Percentiles rank a stretch among this genome's conserved stretches.
Conservation (phyloP, 2,113 vertebrate species). For the Equus przewalskii region DNA sequence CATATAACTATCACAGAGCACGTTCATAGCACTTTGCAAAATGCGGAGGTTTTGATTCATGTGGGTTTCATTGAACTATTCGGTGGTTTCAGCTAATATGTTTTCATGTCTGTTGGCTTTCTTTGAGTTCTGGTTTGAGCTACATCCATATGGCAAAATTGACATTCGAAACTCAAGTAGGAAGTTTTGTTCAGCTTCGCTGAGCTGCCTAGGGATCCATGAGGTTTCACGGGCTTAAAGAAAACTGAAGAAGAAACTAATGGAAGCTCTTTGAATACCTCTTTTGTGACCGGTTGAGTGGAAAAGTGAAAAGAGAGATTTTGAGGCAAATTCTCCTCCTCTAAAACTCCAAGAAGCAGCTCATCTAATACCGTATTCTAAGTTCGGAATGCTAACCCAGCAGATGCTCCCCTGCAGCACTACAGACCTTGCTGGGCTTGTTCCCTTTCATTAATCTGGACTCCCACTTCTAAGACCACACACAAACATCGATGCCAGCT, state of each 20-base stretch:
- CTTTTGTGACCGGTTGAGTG: not conserved
- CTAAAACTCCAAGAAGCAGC: not conserved
- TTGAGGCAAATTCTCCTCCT: not conserved
- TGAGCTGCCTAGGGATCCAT: not conserved
- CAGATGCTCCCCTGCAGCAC: accelerated
- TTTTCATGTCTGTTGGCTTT: not conserved
- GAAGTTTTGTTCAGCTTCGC: not conserved
- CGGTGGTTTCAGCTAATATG: not conserved
- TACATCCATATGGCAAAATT: not conserved
- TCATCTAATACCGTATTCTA: accelerated
- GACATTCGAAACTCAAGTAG: not conserved
- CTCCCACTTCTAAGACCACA: slow-evolving; percentile 40
- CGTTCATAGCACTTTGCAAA: not conserved
- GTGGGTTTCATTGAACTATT: not conserved
- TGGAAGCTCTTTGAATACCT: not conserved
- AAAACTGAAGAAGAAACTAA: not conserved
- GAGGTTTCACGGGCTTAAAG: not conserved
- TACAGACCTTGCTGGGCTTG: not conserved
- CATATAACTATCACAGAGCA: not conserved
- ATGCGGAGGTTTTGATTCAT: not conserved
- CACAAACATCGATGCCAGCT: no score
- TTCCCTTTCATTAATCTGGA: not conserved
- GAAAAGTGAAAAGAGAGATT: not conserved
- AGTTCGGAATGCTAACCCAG: accelerated
- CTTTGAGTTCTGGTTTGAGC: not conserved